These are phyloP conservation scores for Fissipunctia ypsillon DNA, from an alignment of 2,888 invertebrate genomes.

Conservation along the genomic window DNA sequence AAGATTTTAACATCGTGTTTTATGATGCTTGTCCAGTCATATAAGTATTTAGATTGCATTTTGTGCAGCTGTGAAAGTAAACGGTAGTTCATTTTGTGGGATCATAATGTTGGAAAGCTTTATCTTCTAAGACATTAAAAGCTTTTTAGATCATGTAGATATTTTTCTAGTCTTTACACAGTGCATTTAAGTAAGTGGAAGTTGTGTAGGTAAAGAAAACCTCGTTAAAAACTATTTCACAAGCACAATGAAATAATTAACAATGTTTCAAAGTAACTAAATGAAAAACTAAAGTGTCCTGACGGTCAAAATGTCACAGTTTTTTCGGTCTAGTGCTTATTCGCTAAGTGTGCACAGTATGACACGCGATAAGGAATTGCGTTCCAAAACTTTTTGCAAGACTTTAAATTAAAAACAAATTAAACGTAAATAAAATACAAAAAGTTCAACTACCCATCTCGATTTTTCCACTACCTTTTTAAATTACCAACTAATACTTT, in stretches of 20 bases:
- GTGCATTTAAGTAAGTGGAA: neutral
- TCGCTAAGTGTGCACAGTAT: no score
- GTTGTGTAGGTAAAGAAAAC: neutral
- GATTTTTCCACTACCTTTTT: conserved; percentile 46
- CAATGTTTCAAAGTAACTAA: no score
- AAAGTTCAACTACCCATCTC: conserved; percentile 25
- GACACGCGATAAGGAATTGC: no score
- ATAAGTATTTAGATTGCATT: conserved; percentile 62
- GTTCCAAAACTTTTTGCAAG: neutral
- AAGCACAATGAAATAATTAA: no score
- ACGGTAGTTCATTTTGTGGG: neutral
- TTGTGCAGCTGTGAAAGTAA: conserved; percentile 27
- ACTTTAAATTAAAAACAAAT: conserved; percentile 10
- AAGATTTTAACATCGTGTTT: conserved; percentile 82
- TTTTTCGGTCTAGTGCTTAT: no score
- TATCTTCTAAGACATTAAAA: neutral
- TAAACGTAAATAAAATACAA: conserved; percentile 7
- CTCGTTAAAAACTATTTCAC: no score
- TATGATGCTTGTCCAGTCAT: conserved; percentile 68
- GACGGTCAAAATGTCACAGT: no score
- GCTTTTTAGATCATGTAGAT: neutral
- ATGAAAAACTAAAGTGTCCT: no score
- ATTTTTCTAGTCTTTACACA: neutral
- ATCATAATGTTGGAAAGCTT: neutral
- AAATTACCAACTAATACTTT: conserved; percentile 64